Evolutionary conservation across 2,113 vertebrate genomes (phyloP).

Genomic region (Heterotilapia buettikoferi): DNA sequence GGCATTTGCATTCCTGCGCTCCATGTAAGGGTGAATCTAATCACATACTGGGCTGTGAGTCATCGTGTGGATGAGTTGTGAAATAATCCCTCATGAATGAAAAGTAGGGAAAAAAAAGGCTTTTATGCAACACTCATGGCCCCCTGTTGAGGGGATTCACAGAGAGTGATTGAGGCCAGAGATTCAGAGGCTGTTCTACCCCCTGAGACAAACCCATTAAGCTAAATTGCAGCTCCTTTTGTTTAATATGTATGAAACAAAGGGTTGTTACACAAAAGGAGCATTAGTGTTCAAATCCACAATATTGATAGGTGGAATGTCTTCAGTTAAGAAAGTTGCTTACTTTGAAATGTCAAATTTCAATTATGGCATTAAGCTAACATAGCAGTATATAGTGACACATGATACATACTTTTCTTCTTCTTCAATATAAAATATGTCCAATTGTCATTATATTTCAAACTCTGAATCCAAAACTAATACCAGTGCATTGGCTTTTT

Average conservation of each 20-base stretch:
- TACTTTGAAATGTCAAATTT: background rate
- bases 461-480: background rate
- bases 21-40: slow-evolving; percentile 17
- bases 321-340: background rate
- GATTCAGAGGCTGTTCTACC: background rate
- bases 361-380: background rate
- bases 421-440: background rate
- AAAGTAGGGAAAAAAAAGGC: background rate
- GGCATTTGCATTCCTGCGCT: background rate
- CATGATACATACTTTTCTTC: background rate
- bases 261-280: background rate
- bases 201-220: background rate
- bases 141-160: background rate
- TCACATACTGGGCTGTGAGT: slow-evolving; percentile 54
- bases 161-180: slow-evolving; percentile 18
- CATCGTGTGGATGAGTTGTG: slow-evolving; percentile 57
- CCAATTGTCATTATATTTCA: background rate
- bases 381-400: background rate
- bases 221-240: background rate
- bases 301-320: background rate
- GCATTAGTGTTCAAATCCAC: background rate
- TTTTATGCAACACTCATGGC: slow-evolving; percentile 20
- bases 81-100: slow-evolving; percentile 59
- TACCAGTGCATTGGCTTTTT: background rate
- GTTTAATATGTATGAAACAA: background rate